phyloP scores from a whole-genome alignment of 1,140 invertebrate species.

The Pteromalus puparum region DNA sequence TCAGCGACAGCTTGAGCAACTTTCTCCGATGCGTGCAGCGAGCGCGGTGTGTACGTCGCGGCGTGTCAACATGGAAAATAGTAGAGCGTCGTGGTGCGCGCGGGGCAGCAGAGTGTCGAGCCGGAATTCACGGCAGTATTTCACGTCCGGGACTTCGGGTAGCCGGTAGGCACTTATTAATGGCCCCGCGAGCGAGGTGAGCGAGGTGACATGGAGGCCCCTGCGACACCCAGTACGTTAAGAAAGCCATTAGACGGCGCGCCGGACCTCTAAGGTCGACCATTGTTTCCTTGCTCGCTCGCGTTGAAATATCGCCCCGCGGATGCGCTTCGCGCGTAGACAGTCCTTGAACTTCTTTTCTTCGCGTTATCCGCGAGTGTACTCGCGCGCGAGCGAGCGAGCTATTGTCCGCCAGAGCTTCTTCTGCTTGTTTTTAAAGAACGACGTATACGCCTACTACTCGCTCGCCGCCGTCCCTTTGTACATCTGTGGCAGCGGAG shows the following conservation, averaged over 20 bases:
- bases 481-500: background rate
- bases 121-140: slow-evolving; percentile 59
- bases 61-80: slow-evolving; percentile 27
- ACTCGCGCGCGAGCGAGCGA: background rate
- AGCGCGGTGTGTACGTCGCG: no score
- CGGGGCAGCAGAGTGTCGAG: slow-evolving; percentile 52
- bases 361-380: background rate
- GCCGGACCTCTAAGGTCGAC: slow-evolving; percentile 53
- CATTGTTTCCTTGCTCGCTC: slow-evolving; percentile 50
- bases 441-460: background rate
- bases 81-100: no score
- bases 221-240: slow-evolving; percentile 59
- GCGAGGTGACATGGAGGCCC: slow-evolving; percentile 53
- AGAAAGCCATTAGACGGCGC: slow-evolving; percentile 60
- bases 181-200: slow-evolving; percentile 54
- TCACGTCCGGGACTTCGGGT: slow-evolving; percentile 56
- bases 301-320: slow-evolving; percentile 26
- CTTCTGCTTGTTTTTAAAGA: background rate
- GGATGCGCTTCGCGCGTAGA: background rate
- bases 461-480: no score
- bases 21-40: background rate
- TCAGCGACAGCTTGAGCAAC: background rate
- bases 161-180: slow-evolving; percentile 59
- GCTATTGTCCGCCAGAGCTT: no score
- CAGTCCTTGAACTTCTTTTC: slow-evolving; percentile 33